These are phyloP conservation scores for Bolinopsis microptera DNA, from an alignment of 37 sponge, comb jelly and placozoan genomes.

Conservation along the genomic window DNA sequence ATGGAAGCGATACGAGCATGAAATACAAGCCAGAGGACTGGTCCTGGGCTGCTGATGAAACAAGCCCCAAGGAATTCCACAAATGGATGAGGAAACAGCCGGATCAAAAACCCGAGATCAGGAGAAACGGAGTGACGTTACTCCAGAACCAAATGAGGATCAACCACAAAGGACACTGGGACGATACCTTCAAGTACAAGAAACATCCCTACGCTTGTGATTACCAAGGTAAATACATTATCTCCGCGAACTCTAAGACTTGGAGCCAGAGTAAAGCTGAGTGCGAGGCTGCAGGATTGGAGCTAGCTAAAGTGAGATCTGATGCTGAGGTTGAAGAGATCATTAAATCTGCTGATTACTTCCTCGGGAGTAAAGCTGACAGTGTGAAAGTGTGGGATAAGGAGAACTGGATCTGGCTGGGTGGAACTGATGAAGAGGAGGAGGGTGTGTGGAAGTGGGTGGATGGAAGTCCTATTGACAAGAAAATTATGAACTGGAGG, in stretches of 20 bases:
- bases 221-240: conserved; percentile 29
- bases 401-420: conserved; percentile 14
- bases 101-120: conserved; percentile 13
- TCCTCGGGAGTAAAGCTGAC: not conserved
- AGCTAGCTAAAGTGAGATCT: not conserved
- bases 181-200: conserved; percentile 14
- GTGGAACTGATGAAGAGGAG: not conserved
- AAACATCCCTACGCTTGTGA: conserved; percentile 41
- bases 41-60: conserved; percentile 19
- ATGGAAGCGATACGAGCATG: too few species aligned
- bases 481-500: not conserved
- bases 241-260: not conserved
- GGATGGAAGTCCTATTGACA: not conserved
- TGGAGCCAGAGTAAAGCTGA: not conserved
- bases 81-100: conserved; percentile 5
- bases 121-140: not conserved
- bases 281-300: not conserved
- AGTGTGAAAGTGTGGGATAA: not conserved
- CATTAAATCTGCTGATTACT: not conserved
- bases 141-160: conserved; percentile 51
- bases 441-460: conserved; percentile 24
- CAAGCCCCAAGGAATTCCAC: not conserved
- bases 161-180: conserved; percentile 28
- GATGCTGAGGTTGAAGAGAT: not conserved
- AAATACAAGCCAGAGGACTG: not conserved